phyloP scores from a whole-genome alignment of 2,888 invertebrate genomes.

The Eupithecia abbreviata region DNA sequence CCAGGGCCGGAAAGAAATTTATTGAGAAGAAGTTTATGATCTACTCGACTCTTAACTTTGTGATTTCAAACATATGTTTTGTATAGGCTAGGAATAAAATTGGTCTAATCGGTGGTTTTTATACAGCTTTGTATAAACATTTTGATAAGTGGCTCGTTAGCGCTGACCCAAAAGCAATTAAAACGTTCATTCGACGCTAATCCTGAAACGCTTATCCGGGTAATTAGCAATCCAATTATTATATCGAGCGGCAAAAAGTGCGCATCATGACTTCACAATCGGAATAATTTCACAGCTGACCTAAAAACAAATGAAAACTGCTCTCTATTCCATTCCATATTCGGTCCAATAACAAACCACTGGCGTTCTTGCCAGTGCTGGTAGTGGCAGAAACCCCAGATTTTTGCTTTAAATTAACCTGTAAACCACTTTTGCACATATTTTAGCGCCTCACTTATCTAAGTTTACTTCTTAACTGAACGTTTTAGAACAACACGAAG shows the following conservation, averaged over 20 bases:
- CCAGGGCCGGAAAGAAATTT: no score
- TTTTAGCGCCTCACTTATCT: neutral
- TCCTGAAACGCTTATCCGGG: constrained; percentile 15
- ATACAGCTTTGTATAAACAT: neutral
- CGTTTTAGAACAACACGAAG: neutral
- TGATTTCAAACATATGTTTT: neutral
- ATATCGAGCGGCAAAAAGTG: constrained; percentile 41
- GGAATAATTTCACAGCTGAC: neutral
- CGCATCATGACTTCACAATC: constrained; percentile 32
- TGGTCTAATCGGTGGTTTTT: neutral
- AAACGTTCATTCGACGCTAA: constrained; percentile 24
- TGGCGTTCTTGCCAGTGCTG: neutral
- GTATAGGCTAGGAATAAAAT: neutral
- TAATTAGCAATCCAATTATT: constrained; percentile 30
- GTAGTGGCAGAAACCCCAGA: neutral
- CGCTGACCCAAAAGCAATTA: constrained; percentile 15
- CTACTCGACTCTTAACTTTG: neutral
- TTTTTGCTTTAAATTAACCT: neutral
- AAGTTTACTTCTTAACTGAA: neutral
- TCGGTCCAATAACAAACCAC: neutral
- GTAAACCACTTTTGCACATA: neutral
- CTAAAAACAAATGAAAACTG: constrained; percentile 1
- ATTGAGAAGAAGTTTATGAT: neutral
- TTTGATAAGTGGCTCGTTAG: constrained; percentile 14
- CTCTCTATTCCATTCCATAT: neutral